Base-by-base conservation (phyloP, 2,113 vertebrate genomes). In the Neomonachus schauinslandi region DNA sequence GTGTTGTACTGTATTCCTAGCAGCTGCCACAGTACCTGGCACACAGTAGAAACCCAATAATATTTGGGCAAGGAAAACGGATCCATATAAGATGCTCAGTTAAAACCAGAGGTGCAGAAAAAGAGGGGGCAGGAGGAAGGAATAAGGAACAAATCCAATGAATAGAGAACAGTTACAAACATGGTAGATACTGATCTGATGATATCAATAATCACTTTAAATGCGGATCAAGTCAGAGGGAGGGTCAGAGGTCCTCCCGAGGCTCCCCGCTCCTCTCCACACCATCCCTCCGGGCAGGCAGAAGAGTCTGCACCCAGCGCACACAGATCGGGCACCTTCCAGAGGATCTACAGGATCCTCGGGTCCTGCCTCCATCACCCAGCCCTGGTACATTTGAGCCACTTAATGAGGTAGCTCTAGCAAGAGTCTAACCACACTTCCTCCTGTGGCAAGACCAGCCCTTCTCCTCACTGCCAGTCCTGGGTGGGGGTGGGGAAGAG, bases 1-100 rank as follows among this genome's bases (percentile, higher is more conserved):
- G 0, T 6, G n/a, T 4, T 2, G 2, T 31, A 36, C 3, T 2
- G 2, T 31, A 36, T 31, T 28, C 80, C 42, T 15, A 57, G 61
- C 28, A 55, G 42, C n/a, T 10, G 16, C 51, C 84, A 3, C 5
- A 2, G n/a, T 15, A 28, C 76, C 36, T 6, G 39, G 83, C 26
- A 33, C 31, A 16, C 22, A 33, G 42, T 0, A 33, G 24, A 46
- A 31, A n/a, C 26, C 24, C 57, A 19, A 1, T 2, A 36, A 67
- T n/a, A 74, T 10, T 36, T 53, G 51, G 5, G 16, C 42, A 91
- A 85, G 46, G 36, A 91, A 81, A 93, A 85, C 16, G 8, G 33
- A 65, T 19, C 14, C 42, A 36, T 4, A 22, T 4, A 28, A 72
- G 6, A 59, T 49, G 10, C 46, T 89, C 71, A n/a, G 0, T 51